Evolutionary conservation across 2,888 invertebrate species (phyloP).

Genomic region (Stegana nigrithorax): DNA sequence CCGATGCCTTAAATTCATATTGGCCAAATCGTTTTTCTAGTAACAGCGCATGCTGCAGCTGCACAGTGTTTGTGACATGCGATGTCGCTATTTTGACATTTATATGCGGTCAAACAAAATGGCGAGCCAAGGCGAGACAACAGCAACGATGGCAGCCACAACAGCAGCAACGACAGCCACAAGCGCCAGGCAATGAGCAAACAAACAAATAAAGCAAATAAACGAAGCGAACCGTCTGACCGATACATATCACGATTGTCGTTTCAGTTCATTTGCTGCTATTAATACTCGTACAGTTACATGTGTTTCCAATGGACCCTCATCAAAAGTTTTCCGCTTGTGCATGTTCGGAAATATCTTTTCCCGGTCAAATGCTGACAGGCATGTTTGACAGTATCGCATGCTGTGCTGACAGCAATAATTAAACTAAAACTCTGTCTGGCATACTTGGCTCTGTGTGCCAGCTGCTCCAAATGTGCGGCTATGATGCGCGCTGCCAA

Average conservation of each 20-base stretch:
- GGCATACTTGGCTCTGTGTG: too few species aligned
- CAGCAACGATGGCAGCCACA: too few species aligned
- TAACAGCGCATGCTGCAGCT: constrained; percentile 27
- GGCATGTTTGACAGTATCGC: constrained; percentile 17
- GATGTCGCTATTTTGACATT: constrained; percentile 12
- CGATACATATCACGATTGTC: constrained; percentile 41
- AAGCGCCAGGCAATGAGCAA: too few species aligned
- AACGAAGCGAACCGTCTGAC: not conserved
- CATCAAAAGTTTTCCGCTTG: constrained; percentile 49
- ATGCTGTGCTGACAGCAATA: constrained; percentile 35
- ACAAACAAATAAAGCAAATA: not conserved
- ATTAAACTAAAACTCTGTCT: constrained; percentile 50
- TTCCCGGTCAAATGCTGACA: constrained; percentile 52
- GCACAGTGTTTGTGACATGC: constrained; percentile 31
- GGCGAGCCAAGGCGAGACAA: not conserved
- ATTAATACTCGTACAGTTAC: constrained; percentile 55
- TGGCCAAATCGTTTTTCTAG: too few species aligned
- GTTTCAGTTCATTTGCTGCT: constrained; percentile 51
- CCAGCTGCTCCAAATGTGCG: constrained; percentile 12
- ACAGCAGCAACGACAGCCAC: too few species aligned
- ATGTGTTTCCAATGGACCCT: constrained; percentile 58
- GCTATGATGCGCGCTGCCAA: not conserved
- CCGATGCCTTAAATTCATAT: not conserved
- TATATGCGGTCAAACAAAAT: constrained; percentile 4
- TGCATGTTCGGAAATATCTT: not conserved